Evolutionary conservation across 2,888 invertebrate genomes (phyloP), one percentile per base, ranked within the genome.

Genomic region (Dromius quadrimaculatus): DNA sequence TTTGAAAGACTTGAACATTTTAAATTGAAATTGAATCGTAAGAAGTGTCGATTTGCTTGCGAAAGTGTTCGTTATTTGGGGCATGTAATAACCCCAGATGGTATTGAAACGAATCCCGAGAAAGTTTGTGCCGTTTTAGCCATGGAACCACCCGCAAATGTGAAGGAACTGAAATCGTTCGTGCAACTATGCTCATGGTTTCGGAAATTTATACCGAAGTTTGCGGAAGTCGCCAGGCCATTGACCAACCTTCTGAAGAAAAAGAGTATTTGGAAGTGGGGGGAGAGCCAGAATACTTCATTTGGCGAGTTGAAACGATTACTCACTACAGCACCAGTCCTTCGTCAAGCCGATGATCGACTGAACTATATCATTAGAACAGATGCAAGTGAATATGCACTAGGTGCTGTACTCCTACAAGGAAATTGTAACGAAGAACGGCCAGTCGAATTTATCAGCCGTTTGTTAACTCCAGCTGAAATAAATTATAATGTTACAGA

Each of bases 401-500:
- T 59, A 5, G 59, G 59, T 5, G 59, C 59, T 4, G 54, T n/a
- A 3, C n/a, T 65, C 11, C 15, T 65, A 5, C 57, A 70, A 61
- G 45, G 70, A 72, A 3, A 78, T 77, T 4, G n/a, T 3, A 36
- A 78, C 77, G 59, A 66, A 74, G 0, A 62, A 11, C 4, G 38
- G 3, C 38, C 38, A 3, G 13, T 38, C n/a, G 38, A 38, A 11
- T 50, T 2, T 20, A 15, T 54, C 6, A 57, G 54, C 19, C 6
- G 34, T 13, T 32, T 61, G 19, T 17, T 20, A 5, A 22, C 28
- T 4, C 11, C 50, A 9, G 28, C 50, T 2, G 50, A 50, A 15
- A 9, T n/a, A 9, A 77, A 76, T 11, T 79, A 80, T 61, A 71
- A 75, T 0, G 75, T 76, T 1, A 77, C 77, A 0, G 79, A 81